Conservation (phyloP, 1,140 invertebrate species). For the Drosophila pseudoobscura region DNA sequence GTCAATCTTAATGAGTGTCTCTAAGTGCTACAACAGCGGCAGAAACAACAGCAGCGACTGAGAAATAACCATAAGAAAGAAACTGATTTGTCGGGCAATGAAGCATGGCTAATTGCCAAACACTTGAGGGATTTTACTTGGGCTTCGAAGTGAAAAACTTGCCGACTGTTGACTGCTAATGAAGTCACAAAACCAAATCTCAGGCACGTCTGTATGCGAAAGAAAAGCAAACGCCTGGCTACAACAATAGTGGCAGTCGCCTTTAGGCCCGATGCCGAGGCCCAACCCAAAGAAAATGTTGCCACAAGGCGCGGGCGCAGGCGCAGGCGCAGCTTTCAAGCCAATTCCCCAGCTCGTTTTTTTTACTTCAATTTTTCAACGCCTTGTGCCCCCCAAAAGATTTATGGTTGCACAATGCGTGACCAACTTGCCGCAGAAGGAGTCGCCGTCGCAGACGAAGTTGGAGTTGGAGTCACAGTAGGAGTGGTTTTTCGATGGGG, state of each 20-base stretch:
- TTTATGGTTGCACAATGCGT: slow-evolving; percentile 71
- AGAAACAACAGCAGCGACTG: not conserved
- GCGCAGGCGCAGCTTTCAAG: slow-evolving; percentile 30
- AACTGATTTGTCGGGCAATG: slow-evolving; percentile 68
- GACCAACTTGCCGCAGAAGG: slow-evolving; percentile 59
- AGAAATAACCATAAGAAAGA: slow-evolving; percentile 40
- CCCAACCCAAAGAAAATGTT: slow-evolving; percentile 1
- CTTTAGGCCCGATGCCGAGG: slow-evolving; percentile 6
- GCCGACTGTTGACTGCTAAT: slow-evolving; percentile 57
- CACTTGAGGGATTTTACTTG: slow-evolving; percentile 28
- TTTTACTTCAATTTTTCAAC: slow-evolving; percentile 67
- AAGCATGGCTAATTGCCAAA: slow-evolving; percentile 73
- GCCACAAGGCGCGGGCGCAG: slow-evolving; percentile 9
- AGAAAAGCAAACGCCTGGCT: slow-evolving; percentile 11
- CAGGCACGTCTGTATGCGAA: slow-evolving; percentile 21
- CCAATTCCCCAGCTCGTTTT: slow-evolving; percentile 40
- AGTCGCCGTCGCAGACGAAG: not conserved
- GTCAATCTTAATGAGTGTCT: slow-evolving; percentile 69
- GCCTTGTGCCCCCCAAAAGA: slow-evolving; percentile 53
- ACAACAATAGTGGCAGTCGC: slow-evolving; percentile 56
- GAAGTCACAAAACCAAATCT: slow-evolving; percentile 60
- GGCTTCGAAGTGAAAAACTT: slow-evolving; percentile 51
- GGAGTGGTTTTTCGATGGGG: slow-evolving; percentile 32
- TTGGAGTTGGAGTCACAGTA: slow-evolving; percentile 4
- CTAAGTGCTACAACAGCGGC: slow-evolving; percentile 32